phyloP scores from a whole-genome alignment of 2,113 vertebrate species.

The Stictonetta naevosa region DNA sequence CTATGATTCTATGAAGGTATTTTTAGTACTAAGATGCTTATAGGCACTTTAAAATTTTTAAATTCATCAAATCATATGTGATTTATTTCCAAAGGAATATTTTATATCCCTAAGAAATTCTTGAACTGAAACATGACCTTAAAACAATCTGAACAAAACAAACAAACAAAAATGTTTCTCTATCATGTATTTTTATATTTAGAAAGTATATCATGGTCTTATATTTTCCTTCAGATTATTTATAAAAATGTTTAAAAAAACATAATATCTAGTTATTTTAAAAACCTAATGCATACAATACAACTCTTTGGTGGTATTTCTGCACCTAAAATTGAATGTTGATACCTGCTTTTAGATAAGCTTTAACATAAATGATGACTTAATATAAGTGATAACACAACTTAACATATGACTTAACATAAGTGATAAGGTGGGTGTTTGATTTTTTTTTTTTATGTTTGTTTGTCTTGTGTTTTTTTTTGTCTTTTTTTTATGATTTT shows the following conservation, averaged over 20 bases:
- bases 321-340: not conserved
- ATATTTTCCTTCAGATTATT: not conserved
- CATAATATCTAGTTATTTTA: not conserved
- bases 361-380: not conserved
- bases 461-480: too few relatives aligned
- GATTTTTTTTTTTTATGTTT: too few relatives aligned
- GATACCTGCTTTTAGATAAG: accelerated
- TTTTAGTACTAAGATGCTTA: too few relatives aligned
- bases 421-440: too few relatives aligned
- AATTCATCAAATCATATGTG: not conserved
- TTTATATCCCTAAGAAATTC: not conserved
- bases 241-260: not conserved
- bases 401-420: too few relatives aligned
- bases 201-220: not conserved
- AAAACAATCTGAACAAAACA: not conserved
- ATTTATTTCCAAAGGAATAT: not conserved
- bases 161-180: not conserved
- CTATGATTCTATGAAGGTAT: too few relatives aligned
- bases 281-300: accelerated
- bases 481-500: too few relatives aligned
- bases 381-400: too few relatives aligned
- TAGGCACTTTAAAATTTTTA: too few relatives aligned
- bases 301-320: not conserved
- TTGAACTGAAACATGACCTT: not conserved
- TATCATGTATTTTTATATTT: not conserved